Base-by-base conservation (phyloP, 2,113 vertebrate species). In the Phaethon lepturus region DNA sequence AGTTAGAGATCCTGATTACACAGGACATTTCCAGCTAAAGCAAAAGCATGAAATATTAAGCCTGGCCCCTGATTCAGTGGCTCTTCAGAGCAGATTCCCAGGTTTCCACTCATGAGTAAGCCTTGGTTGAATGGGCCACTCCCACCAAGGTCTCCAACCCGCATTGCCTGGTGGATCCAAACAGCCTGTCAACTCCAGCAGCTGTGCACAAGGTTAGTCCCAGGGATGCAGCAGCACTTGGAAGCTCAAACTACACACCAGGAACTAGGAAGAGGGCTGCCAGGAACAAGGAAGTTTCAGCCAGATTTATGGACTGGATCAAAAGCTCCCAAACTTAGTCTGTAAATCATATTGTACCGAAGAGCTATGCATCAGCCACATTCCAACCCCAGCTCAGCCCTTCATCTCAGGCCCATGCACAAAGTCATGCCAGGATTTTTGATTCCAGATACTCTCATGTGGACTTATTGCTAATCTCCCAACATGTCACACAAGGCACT, bases 401-500 rank as follows among this genome's bases (percentile, higher is more conserved):
- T 26, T 26, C 33, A 42, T 25, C 68, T 38, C 49, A 31, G 26
- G 52, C 26, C 42, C n/a, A 50, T 3, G 20, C 59, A 59, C 24
- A 66, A 38, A 72, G n/a, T 24, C 44, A 58, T 4, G 15, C 5
- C 26, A 59, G 71, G 40, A 64, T 15, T 80, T 76, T 20, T 49
- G 11, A 47, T 56, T 86, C 28, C 75, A 77, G 35, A n/a, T 64
- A 60, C 24, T 69, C 50, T 52, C 76, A 45, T 2, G 20, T 4
- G 35, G 55, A 26, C 42, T 56, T 35, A 18, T 9, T 66, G 60
- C 17, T 47, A 4, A 86, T 31, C 23, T 87, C 33, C 40, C 60
- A 86, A 11, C 5, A 2, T 1, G 15, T 13, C 60, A 55, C 68
- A 64, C 38, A 44, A 60, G 15, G 63, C 28, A n/a, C 0, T 1